Percentiles rank a stretch among this genome's conserved stretches.
Evolutionary conservation across 2,113 vertebrate species (phyloP).

Genomic region (Chloebia gouldiae): DNA sequence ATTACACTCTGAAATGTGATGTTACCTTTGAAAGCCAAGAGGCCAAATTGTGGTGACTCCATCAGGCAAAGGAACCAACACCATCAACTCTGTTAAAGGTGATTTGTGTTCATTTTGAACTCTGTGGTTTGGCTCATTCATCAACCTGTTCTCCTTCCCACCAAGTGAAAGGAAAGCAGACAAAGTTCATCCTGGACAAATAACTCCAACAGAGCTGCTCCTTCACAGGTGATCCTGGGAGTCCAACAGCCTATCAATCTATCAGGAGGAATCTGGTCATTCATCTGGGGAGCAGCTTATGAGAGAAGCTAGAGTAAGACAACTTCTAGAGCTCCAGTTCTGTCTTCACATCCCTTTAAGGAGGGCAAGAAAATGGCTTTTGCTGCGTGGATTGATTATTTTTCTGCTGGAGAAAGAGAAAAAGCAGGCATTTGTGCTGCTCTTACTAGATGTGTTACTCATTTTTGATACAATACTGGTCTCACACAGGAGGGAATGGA

Average conservation of each 20-base stretch:
- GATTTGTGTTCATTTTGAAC: constrained; percentile 11
- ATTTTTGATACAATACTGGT: neutral
- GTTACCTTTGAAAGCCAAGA: neutral
- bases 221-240: neutral
- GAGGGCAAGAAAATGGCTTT: neutral
- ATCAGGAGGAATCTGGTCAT: neutral
- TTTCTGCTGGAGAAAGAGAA: neutral
- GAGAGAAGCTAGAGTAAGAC: neutral
- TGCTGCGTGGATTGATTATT: neutral
- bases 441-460: neutral
- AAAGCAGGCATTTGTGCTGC: neutral
- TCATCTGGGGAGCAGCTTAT: neutral
- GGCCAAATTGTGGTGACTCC: neutral
- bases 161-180: neutral
- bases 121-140: neutral
- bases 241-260: neutral
- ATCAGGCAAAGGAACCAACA: neutral
- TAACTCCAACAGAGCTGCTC: neutral
- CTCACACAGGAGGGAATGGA: neutral
- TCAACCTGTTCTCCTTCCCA: neutral
- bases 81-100: neutral
- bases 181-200: neutral
- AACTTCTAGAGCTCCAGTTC: neutral
- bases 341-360: neutral
- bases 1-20: neutral